Evolutionary conservation across 2,888 invertebrate genomes (phyloP).

Genomic region (Xestobium rufovillosum): DNA sequence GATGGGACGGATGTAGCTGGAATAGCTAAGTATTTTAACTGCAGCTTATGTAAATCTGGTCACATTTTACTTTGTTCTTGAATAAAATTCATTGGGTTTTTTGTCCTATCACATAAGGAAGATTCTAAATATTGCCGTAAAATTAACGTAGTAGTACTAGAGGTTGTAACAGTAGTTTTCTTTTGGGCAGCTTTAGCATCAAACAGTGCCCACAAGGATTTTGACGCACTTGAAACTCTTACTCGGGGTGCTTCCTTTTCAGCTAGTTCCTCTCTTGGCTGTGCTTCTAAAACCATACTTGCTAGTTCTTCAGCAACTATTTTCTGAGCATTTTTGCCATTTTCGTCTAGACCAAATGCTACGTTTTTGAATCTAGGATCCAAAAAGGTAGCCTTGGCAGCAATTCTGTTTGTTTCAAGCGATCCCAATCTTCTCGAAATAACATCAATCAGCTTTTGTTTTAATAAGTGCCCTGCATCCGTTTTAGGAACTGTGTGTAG

Average conservation of each 20-base stretch:
- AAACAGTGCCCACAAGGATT: constrained; percentile 10
- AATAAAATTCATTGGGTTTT: constrained; percentile 11
- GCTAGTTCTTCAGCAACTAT: too few species aligned
- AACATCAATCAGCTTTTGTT: constrained; percentile 14
- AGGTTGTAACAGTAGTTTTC: constrained; percentile 5
- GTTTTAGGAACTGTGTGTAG: constrained; percentile 9
- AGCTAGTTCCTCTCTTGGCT: too few species aligned
- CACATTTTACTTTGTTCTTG: constrained; percentile 8
- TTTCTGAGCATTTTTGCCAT: too few species aligned
- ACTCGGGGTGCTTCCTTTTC: too few species aligned
- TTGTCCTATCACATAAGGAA: constrained; percentile 3
- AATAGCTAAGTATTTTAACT: too few species aligned
- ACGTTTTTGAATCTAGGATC: constrained; percentile 26
- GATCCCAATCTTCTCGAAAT: constrained; percentile 18
- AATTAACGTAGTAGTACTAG: constrained; percentile 4
- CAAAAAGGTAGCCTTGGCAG: constrained; percentile 23
- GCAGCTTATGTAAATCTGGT: constrained; percentile 13
- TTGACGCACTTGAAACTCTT: not conserved
- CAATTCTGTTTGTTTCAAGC: constrained; percentile 21
- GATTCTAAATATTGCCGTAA: constrained; percentile 12
- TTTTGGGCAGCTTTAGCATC: constrained; percentile 7
- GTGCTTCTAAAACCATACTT: too few species aligned
- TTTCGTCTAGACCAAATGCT: constrained; percentile 22
- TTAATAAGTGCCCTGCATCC: constrained; percentile 15
- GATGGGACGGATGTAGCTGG: too few species aligned